These are phyloP conservation scores for Galemys pyrenaicus DNA, from an alignment of 2,113 vertebrate genomes.

Conservation along the genomic window DNA sequence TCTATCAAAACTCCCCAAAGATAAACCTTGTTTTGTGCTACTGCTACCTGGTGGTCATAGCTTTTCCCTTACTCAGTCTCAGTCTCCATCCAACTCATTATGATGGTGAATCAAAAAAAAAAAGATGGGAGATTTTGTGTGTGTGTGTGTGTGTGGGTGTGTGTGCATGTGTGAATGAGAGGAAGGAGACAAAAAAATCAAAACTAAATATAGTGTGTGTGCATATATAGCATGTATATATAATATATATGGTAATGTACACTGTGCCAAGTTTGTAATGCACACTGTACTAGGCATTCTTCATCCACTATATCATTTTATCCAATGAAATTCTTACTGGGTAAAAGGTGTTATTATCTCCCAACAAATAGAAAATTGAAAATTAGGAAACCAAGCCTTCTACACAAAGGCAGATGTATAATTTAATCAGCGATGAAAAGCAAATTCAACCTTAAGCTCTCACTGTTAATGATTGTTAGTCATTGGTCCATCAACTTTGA, in stretches of 20 bases:
- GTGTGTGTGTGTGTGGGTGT: too few species aligned
- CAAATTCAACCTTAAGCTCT: too few species aligned
- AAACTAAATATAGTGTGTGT: too few species aligned
- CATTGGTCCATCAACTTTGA: too few species aligned
- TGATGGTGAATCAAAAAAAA: background rate
- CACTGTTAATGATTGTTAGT: background rate
- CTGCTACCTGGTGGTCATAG: fast-evolving
- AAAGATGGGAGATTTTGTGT: too few species aligned
- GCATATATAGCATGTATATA: too few species aligned
- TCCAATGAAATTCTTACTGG: background rate
- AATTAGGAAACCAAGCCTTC: too few species aligned
- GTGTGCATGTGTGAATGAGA: too few species aligned
- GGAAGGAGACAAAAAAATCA: too few species aligned
- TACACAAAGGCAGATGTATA: background rate
- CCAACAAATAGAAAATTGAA: background rate
- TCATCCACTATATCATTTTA: background rate
- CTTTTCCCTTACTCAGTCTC: background rate
- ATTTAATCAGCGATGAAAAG: background rate
- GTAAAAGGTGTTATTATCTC: background rate
- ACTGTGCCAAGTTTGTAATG: too few species aligned
- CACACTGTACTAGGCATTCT: fast-evolving
- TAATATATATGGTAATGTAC: too few species aligned
- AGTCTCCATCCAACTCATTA: background rate
- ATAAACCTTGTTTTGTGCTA: too few species aligned
- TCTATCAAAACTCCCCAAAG: background rate